phyloP scores from a whole-genome alignment of 2,888 invertebrate species.

The Mactromeris polynyma region DNA sequence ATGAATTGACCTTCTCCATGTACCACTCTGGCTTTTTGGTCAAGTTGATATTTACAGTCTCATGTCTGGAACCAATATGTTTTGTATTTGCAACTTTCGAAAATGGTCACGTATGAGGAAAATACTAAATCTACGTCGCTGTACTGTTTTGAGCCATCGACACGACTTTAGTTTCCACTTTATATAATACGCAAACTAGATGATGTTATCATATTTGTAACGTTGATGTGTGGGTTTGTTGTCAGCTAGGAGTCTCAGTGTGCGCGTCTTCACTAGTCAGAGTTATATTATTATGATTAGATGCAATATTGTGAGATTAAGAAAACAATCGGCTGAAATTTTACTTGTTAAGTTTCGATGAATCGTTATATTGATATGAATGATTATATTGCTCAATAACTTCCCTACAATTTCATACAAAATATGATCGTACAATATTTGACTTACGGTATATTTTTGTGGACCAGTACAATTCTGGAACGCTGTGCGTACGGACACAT shows the following conservation, averaged over 20 bases:
- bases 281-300: neutral
- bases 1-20: constrained; percentile 85
- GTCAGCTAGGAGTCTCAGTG: neutral
- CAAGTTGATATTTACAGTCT: constrained; percentile 88
- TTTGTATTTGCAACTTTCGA: neutral
- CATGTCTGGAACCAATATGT: constrained; percentile 80
- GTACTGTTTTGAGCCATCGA: neutral
- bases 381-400: too few species aligned
- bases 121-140: neutral
- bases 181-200: neutral
- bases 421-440: too few species aligned
- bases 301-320: neutral
- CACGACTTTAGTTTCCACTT: neutral
- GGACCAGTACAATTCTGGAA: constrained; percentile 86
- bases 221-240: too few species aligned
- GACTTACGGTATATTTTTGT: constrained; percentile 87
- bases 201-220: neutral
- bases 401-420: neutral
- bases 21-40: constrained; percentile 88
- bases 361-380: neutral
- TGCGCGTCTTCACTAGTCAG: neutral
- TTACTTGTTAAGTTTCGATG: neutral
- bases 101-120: neutral
- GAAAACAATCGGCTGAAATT: neutral
- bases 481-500: constrained; percentile 88